These are phyloP conservation scores for Aplodontia rufa DNA, from an alignment of 2,113 vertebrate genomes.

Conservation along the genomic window DNA sequence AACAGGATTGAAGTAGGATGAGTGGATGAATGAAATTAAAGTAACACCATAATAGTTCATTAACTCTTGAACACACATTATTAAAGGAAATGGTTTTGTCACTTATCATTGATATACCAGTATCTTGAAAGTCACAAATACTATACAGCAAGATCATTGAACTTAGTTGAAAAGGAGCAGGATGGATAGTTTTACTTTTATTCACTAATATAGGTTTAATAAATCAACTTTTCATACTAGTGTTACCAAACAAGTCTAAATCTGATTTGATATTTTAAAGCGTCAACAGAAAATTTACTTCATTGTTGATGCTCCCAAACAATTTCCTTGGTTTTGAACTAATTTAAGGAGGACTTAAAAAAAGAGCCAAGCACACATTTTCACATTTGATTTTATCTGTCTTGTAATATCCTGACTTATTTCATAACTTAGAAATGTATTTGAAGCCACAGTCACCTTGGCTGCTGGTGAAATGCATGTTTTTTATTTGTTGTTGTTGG, in stretches of 20 bases:
- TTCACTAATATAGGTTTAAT: constrained; percentile 47
- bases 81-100: neutral
- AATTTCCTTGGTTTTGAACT: constrained; percentile 48
- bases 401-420: constrained; percentile 53
- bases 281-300: constrained; percentile 42
- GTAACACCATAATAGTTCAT: neutral
- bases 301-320: neutral
- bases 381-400: constrained; percentile 44
- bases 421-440: constrained; percentile 41
- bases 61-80: neutral
- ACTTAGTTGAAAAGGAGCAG: neutral
- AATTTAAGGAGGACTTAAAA: neutral
- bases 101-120: neutral
- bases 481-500: no score
- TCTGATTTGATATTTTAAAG: constrained; percentile 38
- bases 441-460: constrained; percentile 36
- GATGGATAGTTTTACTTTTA: neutral
- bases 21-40: neutral
- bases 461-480: neutral
- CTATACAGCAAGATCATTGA: neutral
- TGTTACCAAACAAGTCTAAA: neutral
- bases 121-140: neutral
- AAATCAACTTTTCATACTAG: neutral
- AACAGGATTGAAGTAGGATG: neutral
- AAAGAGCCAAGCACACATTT: neutral